A percentile compares a stretch with the other conserved stretches of the same genome.
Evolutionary conservation across 2,797 vertebrate species (phyloP).

Genomic region (Ctenopoma multispine): DNA sequence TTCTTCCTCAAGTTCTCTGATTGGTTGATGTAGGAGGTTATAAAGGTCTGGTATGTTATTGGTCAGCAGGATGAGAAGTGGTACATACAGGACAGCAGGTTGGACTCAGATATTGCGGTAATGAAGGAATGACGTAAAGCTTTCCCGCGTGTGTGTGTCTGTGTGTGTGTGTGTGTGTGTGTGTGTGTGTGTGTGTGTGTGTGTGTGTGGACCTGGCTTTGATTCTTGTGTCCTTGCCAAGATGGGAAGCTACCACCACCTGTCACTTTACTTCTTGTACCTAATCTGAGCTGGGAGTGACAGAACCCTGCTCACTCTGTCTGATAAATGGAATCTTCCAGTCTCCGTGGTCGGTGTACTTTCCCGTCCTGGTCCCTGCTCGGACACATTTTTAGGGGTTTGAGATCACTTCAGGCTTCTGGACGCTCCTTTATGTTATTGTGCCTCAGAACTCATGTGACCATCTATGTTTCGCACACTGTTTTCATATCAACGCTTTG

Average conservation of each 20-base stretch:
- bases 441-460: slow-evolving; percentile 72
- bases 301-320: background rate
- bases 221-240: slow-evolving; percentile 35
- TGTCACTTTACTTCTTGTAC: slow-evolving; percentile 1
- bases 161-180: slow-evolving; percentile 26
- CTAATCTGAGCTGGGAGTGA: background rate
- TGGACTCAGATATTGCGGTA: slow-evolving; percentile 42
- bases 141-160: slow-evolving; percentile 19
- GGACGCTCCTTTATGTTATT: slow-evolving; percentile 51
- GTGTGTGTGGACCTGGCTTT: slow-evolving; percentile 33
- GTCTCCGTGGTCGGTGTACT: slow-evolving; percentile 14
- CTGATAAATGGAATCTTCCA: too few species aligned
- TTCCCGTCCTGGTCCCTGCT: slow-evolving; percentile 47
- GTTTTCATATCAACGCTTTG: slow-evolving; percentile 61
- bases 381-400: slow-evolving; percentile 27
- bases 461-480: slow-evolving; percentile 40
- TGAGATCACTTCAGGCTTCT: slow-evolving; percentile 72
- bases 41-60: slow-evolving; percentile 18
- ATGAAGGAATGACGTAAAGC: slow-evolving; percentile 54
- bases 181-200: slow-evolving; percentile 18
- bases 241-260: slow-evolving; percentile 48
- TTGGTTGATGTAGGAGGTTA: slow-evolving; percentile 35
- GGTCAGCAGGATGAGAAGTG: slow-evolving; percentile 30
- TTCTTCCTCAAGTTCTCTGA: slow-evolving; percentile 36
- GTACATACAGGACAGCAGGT: background rate